Conservation (phyloP, 2,888 invertebrate genomes). For the Drosophila putrida region DNA sequence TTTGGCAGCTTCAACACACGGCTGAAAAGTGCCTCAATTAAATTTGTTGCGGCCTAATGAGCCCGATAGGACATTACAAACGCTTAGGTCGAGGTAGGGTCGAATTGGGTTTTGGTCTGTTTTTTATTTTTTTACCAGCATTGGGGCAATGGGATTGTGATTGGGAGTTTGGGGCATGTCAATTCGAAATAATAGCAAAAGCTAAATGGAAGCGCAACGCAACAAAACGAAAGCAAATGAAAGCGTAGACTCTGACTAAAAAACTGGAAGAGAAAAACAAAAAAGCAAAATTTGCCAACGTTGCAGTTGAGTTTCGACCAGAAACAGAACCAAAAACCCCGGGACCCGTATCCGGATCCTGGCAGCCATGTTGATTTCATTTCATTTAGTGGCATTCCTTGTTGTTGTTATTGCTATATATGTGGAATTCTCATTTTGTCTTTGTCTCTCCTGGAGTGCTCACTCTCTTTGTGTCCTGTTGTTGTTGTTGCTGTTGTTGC, state of each 20-base stretch:
- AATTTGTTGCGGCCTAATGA: slow-evolving; percentile 67
- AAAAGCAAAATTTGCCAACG: slow-evolving; percentile 75
- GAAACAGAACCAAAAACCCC: slow-evolving; percentile 2
- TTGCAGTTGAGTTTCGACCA: slow-evolving; percentile 57
- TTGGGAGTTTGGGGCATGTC: slow-evolving; percentile 11
- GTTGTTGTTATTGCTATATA: slow-evolving; percentile 20
- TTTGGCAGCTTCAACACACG: neutral
- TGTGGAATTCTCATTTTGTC: slow-evolving; percentile 43
- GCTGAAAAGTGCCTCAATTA: slow-evolving; percentile 59
- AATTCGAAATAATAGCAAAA: slow-evolving; percentile 31
- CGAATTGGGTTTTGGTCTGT: neutral
- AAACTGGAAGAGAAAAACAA: neutral
- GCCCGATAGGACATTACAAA: slow-evolving; percentile 42
- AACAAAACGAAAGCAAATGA: slow-evolving; percentile 50
- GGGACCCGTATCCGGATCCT: slow-evolving; percentile 24
- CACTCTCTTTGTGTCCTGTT: slow-evolving; percentile 1
- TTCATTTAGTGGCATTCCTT: slow-evolving; percentile 66
- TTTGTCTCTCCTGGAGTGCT: slow-evolving; percentile 32
- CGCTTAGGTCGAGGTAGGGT: neutral
- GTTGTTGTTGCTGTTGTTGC: slow-evolving; percentile 15
- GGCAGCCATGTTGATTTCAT: slow-evolving; percentile 82
- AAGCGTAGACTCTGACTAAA: slow-evolving; percentile 32
- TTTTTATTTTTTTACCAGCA: neutral
- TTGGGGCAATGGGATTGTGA: slow-evolving; percentile 7
- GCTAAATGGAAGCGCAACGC: slow-evolving; percentile 34